phyloP scores from a whole-genome alignment of 2,113 vertebrate genomes.

The Shinisaurus crocodilurus region DNA sequence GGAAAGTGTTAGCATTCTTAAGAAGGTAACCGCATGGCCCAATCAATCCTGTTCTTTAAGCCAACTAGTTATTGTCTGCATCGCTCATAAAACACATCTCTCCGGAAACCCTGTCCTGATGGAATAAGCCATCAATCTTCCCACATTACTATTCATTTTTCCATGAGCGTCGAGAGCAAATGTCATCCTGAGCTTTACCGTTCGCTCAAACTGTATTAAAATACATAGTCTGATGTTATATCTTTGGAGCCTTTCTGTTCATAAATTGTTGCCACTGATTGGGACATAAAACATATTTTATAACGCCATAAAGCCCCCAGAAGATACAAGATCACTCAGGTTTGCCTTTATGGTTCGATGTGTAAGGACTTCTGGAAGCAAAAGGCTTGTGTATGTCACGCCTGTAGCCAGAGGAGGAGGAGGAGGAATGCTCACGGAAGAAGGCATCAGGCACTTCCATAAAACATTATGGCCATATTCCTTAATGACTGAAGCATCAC shows the following conservation, averaged over 20 bases:
- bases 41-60: conserved; percentile 68
- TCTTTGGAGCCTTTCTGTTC: conserved; percentile 61
- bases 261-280: conserved; percentile 76
- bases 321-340: conserved; percentile 75
- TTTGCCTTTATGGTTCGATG: conserved; percentile 74
- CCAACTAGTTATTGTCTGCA: conserved; percentile 70
- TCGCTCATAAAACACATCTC: conserved; percentile 63
- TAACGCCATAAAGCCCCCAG: conserved; percentile 71
- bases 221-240: conserved; percentile 69
- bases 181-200: conserved; percentile 67
- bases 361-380: conserved; percentile 54
- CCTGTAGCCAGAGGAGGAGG: conserved; percentile 37
- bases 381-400: conserved; percentile 64
- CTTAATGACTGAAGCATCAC: conserved; percentile 53
- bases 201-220: conserved; percentile 73
- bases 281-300: conserved; percentile 77
- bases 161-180: conserved; percentile 63
- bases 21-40: conserved; percentile 30
- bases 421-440: conserved; percentile 27
- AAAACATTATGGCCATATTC: conserved; percentile 62
- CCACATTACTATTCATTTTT: conserved; percentile 74
- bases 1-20: conserved; percentile 22
- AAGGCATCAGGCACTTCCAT: conserved; percentile 56
- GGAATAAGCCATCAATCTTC: conserved; percentile 70
- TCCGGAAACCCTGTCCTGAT: conserved; percentile 61